Percentiles rank a stretch among this genome's conserved stretches.
These are phyloP conservation scores for Subacronicta megacephala DNA, from an alignment of 2,888 invertebrate species.

Conservation along the genomic window DNA sequence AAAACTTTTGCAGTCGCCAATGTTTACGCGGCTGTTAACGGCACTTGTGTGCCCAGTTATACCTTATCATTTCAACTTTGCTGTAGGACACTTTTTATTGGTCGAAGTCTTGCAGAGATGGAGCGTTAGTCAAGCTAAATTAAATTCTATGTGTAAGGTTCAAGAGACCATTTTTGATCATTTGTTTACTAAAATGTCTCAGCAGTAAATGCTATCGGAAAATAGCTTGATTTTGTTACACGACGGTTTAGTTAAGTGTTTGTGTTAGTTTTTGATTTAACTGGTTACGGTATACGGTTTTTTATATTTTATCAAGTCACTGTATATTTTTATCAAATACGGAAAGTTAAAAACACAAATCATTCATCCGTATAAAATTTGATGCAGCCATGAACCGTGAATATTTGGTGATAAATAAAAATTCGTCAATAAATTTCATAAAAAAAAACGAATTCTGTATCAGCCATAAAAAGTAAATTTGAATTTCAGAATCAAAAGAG, in stretches of 20 bases:
- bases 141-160: constrained; percentile 21
- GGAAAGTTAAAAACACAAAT: no score
- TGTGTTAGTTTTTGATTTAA: constrained; percentile 27
- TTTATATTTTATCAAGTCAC: no score
- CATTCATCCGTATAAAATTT: no score
- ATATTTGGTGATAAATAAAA: no score
- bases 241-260: constrained; percentile 23
- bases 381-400: no score
- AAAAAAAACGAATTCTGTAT: no score
- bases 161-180: constrained; percentile 17
- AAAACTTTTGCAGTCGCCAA: constrained; percentile 44
- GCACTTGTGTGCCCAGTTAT: constrained; percentile 55
- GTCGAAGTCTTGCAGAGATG: constrained; percentile 39
- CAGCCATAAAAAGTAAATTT: no score
- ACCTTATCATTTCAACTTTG: constrained; percentile 63
- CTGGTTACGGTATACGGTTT: neutral
- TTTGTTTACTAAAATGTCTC: constrained; percentile 19
- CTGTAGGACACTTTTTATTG: constrained; percentile 57
- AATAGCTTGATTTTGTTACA: constrained; percentile 28
- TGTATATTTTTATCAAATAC: no score
- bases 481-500: no score
- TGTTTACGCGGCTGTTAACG: constrained; percentile 56
- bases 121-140: constrained; percentile 30
- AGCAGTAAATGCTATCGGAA: constrained; percentile 34
- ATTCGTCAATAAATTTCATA: no score